Evolutionary conservation across 64 coral and sea anemone genomes (phyloP).

Genomic region (Montipora efflorescens): DNA sequence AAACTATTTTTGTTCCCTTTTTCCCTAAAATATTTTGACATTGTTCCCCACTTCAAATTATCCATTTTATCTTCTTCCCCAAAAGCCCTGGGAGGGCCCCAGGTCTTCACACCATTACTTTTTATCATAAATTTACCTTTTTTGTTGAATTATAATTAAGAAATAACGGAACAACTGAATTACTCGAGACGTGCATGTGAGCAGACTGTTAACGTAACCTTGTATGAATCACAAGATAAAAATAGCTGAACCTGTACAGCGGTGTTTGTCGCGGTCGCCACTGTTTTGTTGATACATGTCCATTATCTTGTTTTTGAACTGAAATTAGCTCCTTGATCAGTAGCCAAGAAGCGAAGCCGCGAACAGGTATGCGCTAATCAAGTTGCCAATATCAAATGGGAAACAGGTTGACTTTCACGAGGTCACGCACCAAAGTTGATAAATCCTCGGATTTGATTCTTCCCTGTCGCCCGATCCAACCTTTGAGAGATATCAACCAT

Average conservation of each 20-base stretch:
- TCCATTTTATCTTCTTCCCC: too few species aligned
- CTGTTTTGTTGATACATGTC: not conserved
- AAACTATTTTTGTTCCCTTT: too few species aligned
- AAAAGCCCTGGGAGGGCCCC: too few species aligned
- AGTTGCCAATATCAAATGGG: conserved; percentile 67
- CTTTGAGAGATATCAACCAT: conserved; percentile 40
- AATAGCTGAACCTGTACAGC: not conserved
- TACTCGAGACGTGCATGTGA: too few species aligned
- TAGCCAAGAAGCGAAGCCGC: not conserved
- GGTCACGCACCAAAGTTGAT: conserved; percentile 65
- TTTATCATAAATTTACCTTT: too few species aligned
- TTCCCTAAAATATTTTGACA: too few species aligned
- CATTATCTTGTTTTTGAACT: not conserved
- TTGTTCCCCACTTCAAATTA: too few species aligned
- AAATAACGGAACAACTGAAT: too few species aligned
- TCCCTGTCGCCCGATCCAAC: conserved; percentile 71
- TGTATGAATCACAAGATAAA: too few species aligned
- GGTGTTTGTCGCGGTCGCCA: not conserved
- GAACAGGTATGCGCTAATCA: not conserved
- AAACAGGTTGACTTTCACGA: conserved; percentile 71
- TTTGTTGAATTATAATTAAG: too few species aligned
- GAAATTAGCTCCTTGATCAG: not conserved
- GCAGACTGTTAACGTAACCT: too few species aligned
- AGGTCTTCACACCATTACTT: too few species aligned
- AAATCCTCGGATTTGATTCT: conserved; percentile 56